A percentile compares a stretch with the other conserved stretches of the same genome.
These are phyloP conservation scores for Pristionchus entomophagus DNA, from an alignment of 2,888 invertebrate genomes.

Conservation along the genomic window DNA sequence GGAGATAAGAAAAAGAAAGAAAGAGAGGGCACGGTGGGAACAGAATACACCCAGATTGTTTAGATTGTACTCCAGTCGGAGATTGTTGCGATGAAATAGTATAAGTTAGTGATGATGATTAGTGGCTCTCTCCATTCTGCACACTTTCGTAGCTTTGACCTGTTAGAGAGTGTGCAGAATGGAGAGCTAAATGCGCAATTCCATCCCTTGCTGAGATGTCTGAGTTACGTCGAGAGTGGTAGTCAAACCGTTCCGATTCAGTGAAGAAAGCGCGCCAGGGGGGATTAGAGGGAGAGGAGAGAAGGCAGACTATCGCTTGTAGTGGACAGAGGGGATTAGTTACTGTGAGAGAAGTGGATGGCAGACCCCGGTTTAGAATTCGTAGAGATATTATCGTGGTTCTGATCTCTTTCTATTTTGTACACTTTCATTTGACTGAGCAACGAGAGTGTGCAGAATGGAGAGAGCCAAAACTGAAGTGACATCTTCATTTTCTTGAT, in stretches of 20 bases:
- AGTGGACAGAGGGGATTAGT: slow-evolving; percentile 32
- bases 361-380: no score
- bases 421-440: neutral
- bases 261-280: neutral
- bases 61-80: no score
- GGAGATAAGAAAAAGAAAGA: neutral
- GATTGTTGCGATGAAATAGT: no score
- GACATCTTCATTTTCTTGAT: no score
- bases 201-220: no score
- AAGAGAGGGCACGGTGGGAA: neutral
- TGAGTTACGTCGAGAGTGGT: neutral
- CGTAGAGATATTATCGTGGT: no score
- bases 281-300: neutral
- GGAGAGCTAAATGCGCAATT: no score
- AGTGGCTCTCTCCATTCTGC: no score
- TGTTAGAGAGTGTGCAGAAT: no score
- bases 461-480: neutral
- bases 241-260: neutral
- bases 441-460: neutral
- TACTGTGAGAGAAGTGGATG: neutral
- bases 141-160: no score
- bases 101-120: no score
- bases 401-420: neutral
- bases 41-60: neutral
- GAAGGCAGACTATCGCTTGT: slow-evolving; percentile 24